Evolutionary conservation across 2,797 vertebrate genomes (phyloP).

Genomic region (Microctenopoma lineatum): DNA sequence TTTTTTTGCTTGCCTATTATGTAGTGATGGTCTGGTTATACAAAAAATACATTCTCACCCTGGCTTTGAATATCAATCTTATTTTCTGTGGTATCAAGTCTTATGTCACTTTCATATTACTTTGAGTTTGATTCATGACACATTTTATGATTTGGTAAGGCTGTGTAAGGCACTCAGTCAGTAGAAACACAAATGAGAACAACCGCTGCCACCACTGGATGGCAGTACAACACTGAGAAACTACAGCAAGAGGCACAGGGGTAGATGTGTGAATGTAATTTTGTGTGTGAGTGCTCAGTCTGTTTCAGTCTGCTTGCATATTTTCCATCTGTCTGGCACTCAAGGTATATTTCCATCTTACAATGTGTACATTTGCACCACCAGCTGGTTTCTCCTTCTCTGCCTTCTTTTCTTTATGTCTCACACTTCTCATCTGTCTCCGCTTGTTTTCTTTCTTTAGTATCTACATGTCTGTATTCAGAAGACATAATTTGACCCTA

Average conservation of each 20-base stretch:
- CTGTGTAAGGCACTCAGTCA: not conserved
- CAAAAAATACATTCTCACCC: not conserved
- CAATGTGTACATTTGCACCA: slow-evolving; percentile 3
- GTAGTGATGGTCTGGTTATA: not conserved
- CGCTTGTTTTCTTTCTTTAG: not conserved
- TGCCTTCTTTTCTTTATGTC: not conserved
- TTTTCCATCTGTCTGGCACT: slow-evolving; percentile 5
- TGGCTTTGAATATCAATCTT: too few relatives aligned
- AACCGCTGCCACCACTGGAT: slow-evolving; percentile 43
- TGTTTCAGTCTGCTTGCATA: slow-evolving; percentile 4
- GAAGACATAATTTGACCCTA: not conserved
- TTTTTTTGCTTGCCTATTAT: not conserved
- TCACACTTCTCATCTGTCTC: slow-evolving; percentile 2
- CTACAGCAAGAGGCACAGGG: not conserved
- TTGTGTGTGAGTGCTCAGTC: not conserved
- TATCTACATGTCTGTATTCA: not conserved
- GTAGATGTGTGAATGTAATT: slow-evolving; percentile 17
- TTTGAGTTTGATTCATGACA: not conserved
- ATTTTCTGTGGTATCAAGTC: not conserved
- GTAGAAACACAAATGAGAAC: not conserved
- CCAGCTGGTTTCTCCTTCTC: slow-evolving; percentile 1
- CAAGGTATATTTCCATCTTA: not conserved
- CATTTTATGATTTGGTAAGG: not conserved
- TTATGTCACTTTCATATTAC: not conserved
- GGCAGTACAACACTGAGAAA: slow-evolving; percentile 52